Base-by-base conservation (phyloP, 2,797 vertebrate species). In the Neostethus bicornis region DNA sequence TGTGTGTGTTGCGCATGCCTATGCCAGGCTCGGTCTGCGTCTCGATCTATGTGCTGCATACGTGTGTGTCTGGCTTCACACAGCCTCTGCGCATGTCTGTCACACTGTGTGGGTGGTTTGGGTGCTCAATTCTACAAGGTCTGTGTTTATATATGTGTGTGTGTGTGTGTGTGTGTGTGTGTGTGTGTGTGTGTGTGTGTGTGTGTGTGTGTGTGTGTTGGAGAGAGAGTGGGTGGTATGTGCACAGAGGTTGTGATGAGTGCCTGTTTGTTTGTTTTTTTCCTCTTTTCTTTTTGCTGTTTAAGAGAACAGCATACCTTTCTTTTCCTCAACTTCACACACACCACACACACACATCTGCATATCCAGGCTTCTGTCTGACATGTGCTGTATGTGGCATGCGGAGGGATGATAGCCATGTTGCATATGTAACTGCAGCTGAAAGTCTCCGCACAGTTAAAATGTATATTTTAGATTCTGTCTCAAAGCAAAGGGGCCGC, bases 201-300 rank as follows among this genome's bases (percentile, higher is more conserved):
- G 64, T 48, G 44, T 45, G 20, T 58, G 34, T 24, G 63, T 44
- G 43, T 21, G 37, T 19, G 53, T 20, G 43, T 35, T 29, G 59
- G 50, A 16, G 31, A 48, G 61, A 49, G 72, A 44, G 75, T 73
- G 80, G 61, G 79, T 66, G 79, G 77, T 74, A 57, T 79, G 73
- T 82, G 79, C 72, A 66, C 73, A 77, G 79, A 83, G 79, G 77
- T 77, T 76, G 78, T 73, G 73, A 85, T 80, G 80, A 85, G 83
- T 77, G 72, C 65, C 64, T 88, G 84, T 89, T 90, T 90, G 89
- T 90, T 89, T 90, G 86, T 69, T 81, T 28, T 38, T 46, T 57
- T 13, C 4, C n/a, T 25, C 4, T n/a, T 25, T 49, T 10, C 2
- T 38, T 38, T 26, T 19, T 16, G 89, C 81, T 89, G 84, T 78